Percentiles rank a stretch among this genome's conserved stretches.
phyloP scores from a whole-genome alignment of 2,888 invertebrate species.

The Tiliacea aurago region DNA sequence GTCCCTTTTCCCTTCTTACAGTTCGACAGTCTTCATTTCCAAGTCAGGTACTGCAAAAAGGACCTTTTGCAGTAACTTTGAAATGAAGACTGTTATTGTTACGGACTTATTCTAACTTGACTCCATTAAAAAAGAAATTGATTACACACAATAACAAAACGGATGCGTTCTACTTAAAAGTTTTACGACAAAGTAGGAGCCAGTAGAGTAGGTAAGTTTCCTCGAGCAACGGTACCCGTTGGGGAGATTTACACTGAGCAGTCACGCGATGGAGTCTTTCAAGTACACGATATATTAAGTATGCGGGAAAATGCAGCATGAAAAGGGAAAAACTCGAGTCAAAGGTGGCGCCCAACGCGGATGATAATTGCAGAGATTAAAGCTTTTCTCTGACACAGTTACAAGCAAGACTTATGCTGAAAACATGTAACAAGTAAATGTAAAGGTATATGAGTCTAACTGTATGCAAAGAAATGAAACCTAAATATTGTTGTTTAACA shows the following conservation, averaged over 20 bases:
- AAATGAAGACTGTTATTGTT: background rate
- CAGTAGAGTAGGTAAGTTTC: conserved; percentile 21
- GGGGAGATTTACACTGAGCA: conserved; percentile 29
- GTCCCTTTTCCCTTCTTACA: conserved; percentile 8
- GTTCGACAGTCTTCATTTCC: background rate
- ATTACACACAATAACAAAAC: conserved; percentile 19
- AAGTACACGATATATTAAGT: conserved; percentile 27
- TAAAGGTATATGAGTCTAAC: background rate
- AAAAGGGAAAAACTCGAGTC: conserved; percentile 31
- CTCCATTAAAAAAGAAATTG: conserved; percentile 3
- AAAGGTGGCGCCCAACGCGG: conserved; percentile 27
- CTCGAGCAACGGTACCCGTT: conserved; percentile 14
- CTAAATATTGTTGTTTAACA: too few species aligned
- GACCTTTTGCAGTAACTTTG: background rate
- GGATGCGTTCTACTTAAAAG: conserved; percentile 40
- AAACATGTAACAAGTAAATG: conserved; percentile 13
- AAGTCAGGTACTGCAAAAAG: background rate
- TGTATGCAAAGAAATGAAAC: background rate
- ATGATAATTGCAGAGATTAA: conserved; percentile 57
- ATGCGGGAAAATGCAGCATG: conserved; percentile 28
- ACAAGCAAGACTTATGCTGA: background rate
- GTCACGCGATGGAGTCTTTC: conserved; percentile 52
- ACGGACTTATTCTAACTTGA: background rate
- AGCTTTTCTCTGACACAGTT: conserved; percentile 30
- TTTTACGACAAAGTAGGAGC: conserved; percentile 13